phyloP scores from a whole-genome alignment of 1,140 invertebrate genomes.

The Solen grandis region DNA sequence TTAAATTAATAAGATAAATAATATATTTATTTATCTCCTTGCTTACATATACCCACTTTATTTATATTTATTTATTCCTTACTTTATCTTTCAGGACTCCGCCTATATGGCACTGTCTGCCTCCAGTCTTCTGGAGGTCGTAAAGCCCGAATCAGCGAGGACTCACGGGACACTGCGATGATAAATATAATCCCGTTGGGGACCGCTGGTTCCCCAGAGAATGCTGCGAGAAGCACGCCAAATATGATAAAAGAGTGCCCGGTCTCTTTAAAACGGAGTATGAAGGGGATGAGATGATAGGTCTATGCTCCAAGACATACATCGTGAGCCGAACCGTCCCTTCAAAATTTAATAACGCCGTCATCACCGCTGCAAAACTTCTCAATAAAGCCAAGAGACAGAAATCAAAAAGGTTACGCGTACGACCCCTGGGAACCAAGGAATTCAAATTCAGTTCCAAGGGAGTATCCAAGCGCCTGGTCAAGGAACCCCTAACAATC shows the following conservation, averaged over 20 bases:
- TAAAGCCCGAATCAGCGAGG: neutral
- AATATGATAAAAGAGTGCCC: slow-evolving; percentile 23
- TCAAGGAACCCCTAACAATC: neutral
- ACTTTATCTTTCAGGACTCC: neutral
- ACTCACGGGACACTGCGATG: neutral
- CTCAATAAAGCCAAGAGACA: slow-evolving; percentile 16
- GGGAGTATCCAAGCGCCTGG: neutral
- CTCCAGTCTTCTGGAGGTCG: neutral
- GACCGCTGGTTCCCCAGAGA: neutral
- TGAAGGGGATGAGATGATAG: slow-evolving; percentile 28
- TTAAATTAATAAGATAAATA: too few relatives aligned
- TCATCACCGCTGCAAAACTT: neutral
- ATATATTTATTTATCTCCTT: too few relatives aligned
- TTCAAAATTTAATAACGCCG: neutral
- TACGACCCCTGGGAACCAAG: neutral
- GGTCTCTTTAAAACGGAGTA: slow-evolving; percentile 8
- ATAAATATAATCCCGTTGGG: neutral
- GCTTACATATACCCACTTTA: too few relatives aligned
- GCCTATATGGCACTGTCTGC: neutral
- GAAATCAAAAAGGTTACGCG: neutral
- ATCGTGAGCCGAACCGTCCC: slow-evolving; percentile 11
- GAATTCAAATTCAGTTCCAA: slow-evolving; percentile 17
- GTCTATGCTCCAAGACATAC: too few relatives aligned
- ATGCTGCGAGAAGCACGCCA: slow-evolving; percentile 7
- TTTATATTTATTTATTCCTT: neutral